These are phyloP conservation scores for Pollenia labialis DNA, from an alignment of 2,888 invertebrate genomes.

Conservation along the genomic window DNA sequence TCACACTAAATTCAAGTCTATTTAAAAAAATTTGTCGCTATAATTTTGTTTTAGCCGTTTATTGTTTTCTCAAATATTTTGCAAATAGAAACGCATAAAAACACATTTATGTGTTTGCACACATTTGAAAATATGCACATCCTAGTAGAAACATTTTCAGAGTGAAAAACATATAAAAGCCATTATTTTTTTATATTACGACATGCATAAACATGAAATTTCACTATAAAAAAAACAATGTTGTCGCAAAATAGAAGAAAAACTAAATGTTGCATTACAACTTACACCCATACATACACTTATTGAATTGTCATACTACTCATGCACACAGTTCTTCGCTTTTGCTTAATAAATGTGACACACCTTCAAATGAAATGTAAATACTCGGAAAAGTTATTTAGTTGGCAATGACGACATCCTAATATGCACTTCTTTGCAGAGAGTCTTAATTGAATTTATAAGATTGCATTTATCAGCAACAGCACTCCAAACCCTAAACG, in stretches of 20 bases:
- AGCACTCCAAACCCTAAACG: too few relatives aligned
- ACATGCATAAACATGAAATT: slow-evolving; percentile 70
- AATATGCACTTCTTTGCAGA: too few relatives aligned
- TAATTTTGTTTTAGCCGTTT: neutral
- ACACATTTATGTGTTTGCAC: slow-evolving; percentile 8
- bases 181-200: slow-evolving; percentile 71
- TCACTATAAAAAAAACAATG: slow-evolving; percentile 67
- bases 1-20: neutral
- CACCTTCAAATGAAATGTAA: slow-evolving; percentile 35
- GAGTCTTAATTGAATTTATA: too few relatives aligned
- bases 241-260: slow-evolving; percentile 24
- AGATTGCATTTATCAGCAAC: too few relatives aligned
- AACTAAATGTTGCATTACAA: slow-evolving; percentile 52
- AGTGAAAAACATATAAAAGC: slow-evolving; percentile 60
- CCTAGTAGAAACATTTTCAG: slow-evolving; percentile 48
- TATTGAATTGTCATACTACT: neutral
- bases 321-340: neutral
- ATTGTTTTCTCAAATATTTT: slow-evolving; percentile 1
- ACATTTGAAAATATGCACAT: slow-evolving; percentile 17
- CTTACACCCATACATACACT: slow-evolving; percentile 7
- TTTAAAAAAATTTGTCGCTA: neutral
- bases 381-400: neutral
- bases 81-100: slow-evolving; percentile 17
- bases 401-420: neutral
- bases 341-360: neutral